These are phyloP conservation scores for Platysteira castanea DNA, from an alignment of 2,113 vertebrate genomes.

Conservation along the genomic window DNA sequence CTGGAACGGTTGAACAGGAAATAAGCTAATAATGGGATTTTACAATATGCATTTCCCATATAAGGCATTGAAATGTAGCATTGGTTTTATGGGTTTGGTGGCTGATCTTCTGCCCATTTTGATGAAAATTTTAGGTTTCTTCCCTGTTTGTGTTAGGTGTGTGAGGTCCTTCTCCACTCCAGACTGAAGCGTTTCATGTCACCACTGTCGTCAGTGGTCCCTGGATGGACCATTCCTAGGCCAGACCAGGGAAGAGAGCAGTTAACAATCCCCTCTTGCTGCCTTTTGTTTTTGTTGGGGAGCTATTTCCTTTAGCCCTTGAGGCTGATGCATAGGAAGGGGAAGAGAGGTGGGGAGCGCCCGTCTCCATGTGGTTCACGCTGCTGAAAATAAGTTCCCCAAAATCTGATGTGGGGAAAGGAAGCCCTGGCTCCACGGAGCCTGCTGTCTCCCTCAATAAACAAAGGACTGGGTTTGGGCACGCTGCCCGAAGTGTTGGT, in stretches of 20 bases:
- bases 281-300: constrained; percentile 23
- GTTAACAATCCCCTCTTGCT: background rate
- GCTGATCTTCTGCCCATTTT: constrained; percentile 21
- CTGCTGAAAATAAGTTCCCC: constrained; percentile 43
- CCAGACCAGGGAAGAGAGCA: background rate
- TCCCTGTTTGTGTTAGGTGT: background rate
- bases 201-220: background rate
- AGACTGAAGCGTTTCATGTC: background rate
- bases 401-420: constrained; percentile 45
- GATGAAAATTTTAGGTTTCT: background rate
- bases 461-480: constrained; percentile 53
- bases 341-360: constrained; percentile 18
- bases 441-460: constrained; percentile 57
- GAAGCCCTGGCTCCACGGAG: constrained; percentile 46
- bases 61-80: constrained; percentile 32
- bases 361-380: background rate
- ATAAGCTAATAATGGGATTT: constrained; percentile 50
- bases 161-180: background rate
- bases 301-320: constrained; percentile 36
- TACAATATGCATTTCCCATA: constrained; percentile 28
- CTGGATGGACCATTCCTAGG: background rate
- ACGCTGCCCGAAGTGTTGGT: constrained; percentile 44
- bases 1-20: constrained; percentile 53
- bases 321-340: constrained; percentile 37
- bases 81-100: background rate